These are phyloP conservation scores for Camponotus vicinus DNA, from an alignment of 1,140 invertebrate genomes.

Conservation along the genomic window DNA sequence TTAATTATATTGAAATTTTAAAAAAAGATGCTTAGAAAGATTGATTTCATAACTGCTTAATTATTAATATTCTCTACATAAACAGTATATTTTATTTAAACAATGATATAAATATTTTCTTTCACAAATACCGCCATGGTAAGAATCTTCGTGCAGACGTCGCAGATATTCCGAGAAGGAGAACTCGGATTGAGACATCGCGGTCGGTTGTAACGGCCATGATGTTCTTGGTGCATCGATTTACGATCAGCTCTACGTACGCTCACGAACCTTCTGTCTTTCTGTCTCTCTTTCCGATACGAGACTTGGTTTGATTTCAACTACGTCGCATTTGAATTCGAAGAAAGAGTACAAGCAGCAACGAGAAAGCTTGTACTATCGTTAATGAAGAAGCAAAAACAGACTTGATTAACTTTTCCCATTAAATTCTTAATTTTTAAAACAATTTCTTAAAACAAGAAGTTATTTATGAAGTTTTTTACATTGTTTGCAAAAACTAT, in stretches of 20 bases:
- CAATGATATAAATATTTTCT: constrained; percentile 24
- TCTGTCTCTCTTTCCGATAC: constrained; percentile 9
- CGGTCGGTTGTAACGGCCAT: constrained; percentile 69
- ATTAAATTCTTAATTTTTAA: not conserved
- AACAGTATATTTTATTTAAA: not conserved
- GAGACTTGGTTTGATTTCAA: constrained; percentile 9
- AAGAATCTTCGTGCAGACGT: constrained; percentile 56
- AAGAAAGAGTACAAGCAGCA: constrained; percentile 74
- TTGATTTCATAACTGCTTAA: not conserved
- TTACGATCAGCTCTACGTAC: constrained; percentile 72
- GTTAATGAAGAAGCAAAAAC: constrained; percentile 64
- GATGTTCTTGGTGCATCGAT: constrained; percentile 72
- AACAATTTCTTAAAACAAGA: not conserved
- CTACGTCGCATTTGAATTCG: constrained; percentile 78
- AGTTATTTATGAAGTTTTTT: not conserved
- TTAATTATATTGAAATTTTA: too few species aligned
- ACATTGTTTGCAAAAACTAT: not conserved
- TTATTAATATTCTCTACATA: too few species aligned
- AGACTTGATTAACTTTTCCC: not conserved
- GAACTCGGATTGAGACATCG: constrained; percentile 73
- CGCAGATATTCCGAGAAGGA: constrained; percentile 61
- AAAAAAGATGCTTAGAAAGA: too few species aligned
- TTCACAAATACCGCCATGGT: not conserved
- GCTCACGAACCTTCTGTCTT: constrained; percentile 50
- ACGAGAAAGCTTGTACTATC: constrained; percentile 65